Conservation (phyloP, 2,113 vertebrate genomes). For the Platichthys stellatus region DNA sequence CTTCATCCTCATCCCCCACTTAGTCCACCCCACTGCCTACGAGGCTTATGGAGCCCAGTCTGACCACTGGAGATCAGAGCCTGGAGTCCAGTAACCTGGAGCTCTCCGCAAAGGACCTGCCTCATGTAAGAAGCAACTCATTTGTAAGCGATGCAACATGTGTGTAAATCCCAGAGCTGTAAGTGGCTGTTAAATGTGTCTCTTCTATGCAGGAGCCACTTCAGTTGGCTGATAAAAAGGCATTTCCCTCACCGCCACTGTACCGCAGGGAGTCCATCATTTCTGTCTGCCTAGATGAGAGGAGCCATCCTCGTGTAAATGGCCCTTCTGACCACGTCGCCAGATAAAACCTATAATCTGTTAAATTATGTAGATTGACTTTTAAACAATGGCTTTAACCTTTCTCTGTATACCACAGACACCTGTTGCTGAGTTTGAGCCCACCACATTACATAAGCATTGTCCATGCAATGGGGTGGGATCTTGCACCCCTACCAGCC, state of each 20-base stretch:
- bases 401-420: conserved; percentile 42
- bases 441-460: conserved; percentile 19
- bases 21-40: conserved; percentile 77
- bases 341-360: not conserved
- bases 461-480: conserved; percentile 58
- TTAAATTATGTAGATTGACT: too few relatives aligned
- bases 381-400: not conserved
- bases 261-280: conserved; percentile 72
- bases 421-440: conserved; percentile 35
- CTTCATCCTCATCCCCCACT: conserved; percentile 7
- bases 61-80: conserved; percentile 72
- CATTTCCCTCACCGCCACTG: conserved; percentile 75
- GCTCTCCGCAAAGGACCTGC: conserved; percentile 62
- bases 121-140: conserved; percentile 52
- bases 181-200: not conserved
- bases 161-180: not conserved
- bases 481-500: conserved; percentile 58
- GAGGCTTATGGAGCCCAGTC: conserved; percentile 44
- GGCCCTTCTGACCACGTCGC: not conserved
- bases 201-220: conserved; percentile 56
- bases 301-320: conserved; percentile 62
- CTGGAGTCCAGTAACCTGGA: conserved; percentile 80
- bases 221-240: conserved; percentile 65
- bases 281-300: conserved; percentile 63
- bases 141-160: not conserved